phyloP scores from a whole-genome alignment of 1,140 invertebrate genomes.

The Euura saliciscinereae region DNA sequence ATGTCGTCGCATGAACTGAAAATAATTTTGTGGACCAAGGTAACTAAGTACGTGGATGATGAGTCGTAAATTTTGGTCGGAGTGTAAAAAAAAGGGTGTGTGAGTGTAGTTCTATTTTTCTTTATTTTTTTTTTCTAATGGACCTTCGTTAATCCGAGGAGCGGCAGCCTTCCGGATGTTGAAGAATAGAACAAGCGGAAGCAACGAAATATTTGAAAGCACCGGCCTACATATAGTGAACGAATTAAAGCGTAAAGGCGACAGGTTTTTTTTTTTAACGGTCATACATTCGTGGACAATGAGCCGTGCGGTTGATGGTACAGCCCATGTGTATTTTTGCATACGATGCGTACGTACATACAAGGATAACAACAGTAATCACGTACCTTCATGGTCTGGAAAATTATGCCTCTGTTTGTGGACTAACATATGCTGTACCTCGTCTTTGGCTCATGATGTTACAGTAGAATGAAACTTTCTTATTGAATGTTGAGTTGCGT shows the following conservation, averaged over 20 bases:
- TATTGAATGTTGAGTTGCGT: too few species aligned
- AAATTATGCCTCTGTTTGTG: too few species aligned
- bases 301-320: not conserved
- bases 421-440: too few species aligned
- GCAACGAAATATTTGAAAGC: constrained; percentile 6
- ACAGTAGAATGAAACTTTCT: too few species aligned
- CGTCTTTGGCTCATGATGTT: too few species aligned
- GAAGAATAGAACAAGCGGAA: constrained; percentile 3
- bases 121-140: not conserved
- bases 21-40: too few species aligned
- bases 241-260: not conserved
- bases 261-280: not conserved
- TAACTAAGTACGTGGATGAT: too few species aligned
- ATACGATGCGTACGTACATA: not conserved
- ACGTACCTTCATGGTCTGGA: too few species aligned
- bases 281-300: not conserved
- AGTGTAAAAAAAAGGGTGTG: too few species aligned
- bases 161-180: not conserved
- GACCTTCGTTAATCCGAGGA: constrained; percentile 6
- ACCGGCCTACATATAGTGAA: not conserved
- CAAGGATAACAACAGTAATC: not conserved
- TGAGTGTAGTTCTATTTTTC: too few species aligned
- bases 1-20: too few species aligned
- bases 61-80: too few species aligned
- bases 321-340: not conserved